Evolutionary conservation across 2,113 vertebrate species (phyloP), one percentile per base, ranked within the genome.

Genomic region (Xiphias gladius): DNA sequence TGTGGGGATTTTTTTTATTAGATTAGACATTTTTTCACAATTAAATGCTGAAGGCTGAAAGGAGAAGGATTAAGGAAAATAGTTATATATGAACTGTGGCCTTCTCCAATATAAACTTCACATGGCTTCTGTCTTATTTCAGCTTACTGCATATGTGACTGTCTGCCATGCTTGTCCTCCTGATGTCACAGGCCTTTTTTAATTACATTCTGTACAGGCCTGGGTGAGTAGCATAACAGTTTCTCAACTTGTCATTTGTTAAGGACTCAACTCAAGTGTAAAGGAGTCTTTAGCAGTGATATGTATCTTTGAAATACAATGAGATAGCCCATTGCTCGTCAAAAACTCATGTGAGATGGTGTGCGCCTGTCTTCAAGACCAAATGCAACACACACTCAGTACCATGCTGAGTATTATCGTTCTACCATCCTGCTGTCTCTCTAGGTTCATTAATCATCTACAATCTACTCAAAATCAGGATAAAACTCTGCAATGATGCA

Each of bases 401-500:
- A 7, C 64, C 55, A 74, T 19, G 52, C 64, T 75, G 54, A 84
- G 59, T 28, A 55, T 62, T 48, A 62, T 59, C 26, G 5, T 20
- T 50, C 62, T 4, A n/a, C 52, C 41, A 48, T 78, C 39, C 58
- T 39, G 30, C 79, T 28, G n/a, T 61, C 79, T 82, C 61, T 66
- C 67, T 46, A 61, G 20, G 26, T 28, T 86, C 2, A 32, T 43
- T 62, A 48, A 58, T 80, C 62, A 74, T 72, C 73, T 75, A 61
- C 54, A 64, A 52, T 66, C 73, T 73, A 58, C 19, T 81, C 54
- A 43, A 76, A 90, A 64, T 75, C 55, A 63, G 43, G 22, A 83
- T 66, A 59, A 84, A 86, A 72, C 62, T 90, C 72, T 73, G 32
- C 71, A 54, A 50, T 19, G 5, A 76, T 68, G 62, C 67, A 67